These are phyloP conservation scores for Channa striata DNA, from an alignment of 2,797 vertebrate genomes.

Conservation along the genomic window DNA sequence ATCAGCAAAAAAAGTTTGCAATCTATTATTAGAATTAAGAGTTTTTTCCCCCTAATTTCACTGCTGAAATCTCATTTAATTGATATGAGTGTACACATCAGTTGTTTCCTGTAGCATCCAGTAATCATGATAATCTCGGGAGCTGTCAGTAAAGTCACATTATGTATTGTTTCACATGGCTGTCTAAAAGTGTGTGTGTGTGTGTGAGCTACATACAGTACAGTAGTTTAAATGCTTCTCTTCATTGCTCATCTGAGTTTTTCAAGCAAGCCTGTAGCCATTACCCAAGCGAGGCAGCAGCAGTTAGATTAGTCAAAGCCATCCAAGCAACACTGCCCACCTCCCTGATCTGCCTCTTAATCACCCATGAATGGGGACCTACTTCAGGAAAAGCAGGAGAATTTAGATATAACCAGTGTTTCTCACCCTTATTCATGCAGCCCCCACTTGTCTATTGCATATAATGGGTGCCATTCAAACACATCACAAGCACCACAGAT, in stretches of 20 bases:
- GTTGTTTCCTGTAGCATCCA: conserved; percentile 37
- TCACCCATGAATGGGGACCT: conserved; percentile 64
- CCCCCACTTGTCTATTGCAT: conserved; percentile 57
- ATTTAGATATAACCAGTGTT: conserved; percentile 58
- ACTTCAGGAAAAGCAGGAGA: conserved; percentile 61
- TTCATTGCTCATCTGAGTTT: conserved; percentile 51
- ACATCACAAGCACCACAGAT: conserved; percentile 54
- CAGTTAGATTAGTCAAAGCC: conserved; percentile 68
- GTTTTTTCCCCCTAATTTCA: conserved; percentile 43
- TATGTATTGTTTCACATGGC: conserved; percentile 44
- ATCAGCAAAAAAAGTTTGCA: conserved; percentile 1
- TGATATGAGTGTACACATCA: conserved; percentile 28
- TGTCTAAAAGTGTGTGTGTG: conserved; percentile 40
- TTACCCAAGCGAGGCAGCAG: conserved; percentile 60
- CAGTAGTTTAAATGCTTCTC: conserved; percentile 46
- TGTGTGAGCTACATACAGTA: conserved; percentile 28
- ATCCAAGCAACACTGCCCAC: conserved; percentile 66
- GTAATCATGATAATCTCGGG: conserved; percentile 62
- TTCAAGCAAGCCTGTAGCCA: conserved; percentile 61
- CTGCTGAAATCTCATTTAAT: conserved; percentile 6
- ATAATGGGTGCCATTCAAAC: conserved; percentile 67
- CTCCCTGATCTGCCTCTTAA: conserved; percentile 71
- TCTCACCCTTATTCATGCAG: conserved; percentile 50
- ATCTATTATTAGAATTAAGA: conserved; percentile 21
- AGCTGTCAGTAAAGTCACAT: conserved; percentile 59